phyloP scores from a whole-genome alignment of 2,113 vertebrate species.

The Chloroceryle aenea region DNA sequence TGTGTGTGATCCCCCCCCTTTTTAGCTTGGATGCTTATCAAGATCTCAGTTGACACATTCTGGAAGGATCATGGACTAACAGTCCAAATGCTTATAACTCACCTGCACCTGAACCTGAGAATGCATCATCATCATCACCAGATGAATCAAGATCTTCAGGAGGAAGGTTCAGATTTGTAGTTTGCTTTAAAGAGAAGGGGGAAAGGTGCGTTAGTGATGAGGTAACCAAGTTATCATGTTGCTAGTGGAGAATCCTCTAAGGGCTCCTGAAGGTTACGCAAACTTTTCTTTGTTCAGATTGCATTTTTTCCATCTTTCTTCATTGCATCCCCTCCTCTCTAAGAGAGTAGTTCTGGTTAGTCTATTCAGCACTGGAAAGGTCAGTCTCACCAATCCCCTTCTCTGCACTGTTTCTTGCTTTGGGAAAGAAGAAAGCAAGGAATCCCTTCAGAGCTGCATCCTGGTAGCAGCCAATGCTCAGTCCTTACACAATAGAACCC shows the following conservation, averaged over 20 bases:
- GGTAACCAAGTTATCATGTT: not conserved
- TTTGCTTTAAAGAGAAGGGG: conserved; percentile 65
- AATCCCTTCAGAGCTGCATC: not conserved
- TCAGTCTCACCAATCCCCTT: not conserved
- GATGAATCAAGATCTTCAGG: conserved; percentile 83
- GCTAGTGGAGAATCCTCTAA: not conserved
- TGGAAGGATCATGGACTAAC: not conserved
- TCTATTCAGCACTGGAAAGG: not conserved
- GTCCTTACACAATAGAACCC: not conserved
- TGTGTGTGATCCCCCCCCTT: not conserved
- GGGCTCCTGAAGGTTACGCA: not conserved
- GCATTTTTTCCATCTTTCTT: not conserved
- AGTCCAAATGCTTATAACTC: not conserved
- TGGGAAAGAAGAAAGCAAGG: not conserved
- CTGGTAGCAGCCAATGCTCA: not conserved
- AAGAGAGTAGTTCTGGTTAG: not conserved
- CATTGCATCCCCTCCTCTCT: not conserved
- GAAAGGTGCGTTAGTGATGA: not conserved
- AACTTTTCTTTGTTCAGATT: not conserved
- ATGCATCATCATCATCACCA: conserved; percentile 71
- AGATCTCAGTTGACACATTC: not conserved
- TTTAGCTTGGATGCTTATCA: not conserved
- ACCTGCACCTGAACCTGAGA: conserved; percentile 81
- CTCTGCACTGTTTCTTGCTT: not conserved
- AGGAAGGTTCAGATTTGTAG: conserved; percentile 51